Percentiles rank a stretch among this genome's conserved stretches.
These are phyloP conservation scores for Euschistus heros DNA, from an alignment of 1,140 invertebrate species.

Conservation along the genomic window DNA sequence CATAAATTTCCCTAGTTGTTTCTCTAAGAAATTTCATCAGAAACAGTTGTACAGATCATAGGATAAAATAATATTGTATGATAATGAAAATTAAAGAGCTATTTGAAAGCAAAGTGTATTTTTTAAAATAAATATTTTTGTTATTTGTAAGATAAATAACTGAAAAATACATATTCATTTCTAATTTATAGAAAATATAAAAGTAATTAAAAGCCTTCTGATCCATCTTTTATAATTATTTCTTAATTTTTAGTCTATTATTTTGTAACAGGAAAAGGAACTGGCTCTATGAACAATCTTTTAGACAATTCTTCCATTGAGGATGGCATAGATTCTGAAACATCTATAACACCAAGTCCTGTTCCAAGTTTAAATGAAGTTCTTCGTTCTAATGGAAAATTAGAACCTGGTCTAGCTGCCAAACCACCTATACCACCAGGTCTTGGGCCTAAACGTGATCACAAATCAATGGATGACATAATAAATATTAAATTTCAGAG, in stretches of 20 bases:
- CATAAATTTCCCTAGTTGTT: no score
- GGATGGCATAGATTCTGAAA: slow-evolving; percentile 25
- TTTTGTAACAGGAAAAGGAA: not conserved
- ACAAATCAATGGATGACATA: slow-evolving; percentile 30
- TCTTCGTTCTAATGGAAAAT: slow-evolving; percentile 7
- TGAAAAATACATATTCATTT: no score
- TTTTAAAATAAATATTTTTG: no score
- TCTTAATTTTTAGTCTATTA: not conserved
- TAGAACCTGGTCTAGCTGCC: slow-evolving; percentile 28
- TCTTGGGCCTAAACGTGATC: not conserved
- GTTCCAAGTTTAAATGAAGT: slow-evolving; percentile 18
- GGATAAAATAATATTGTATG: no score
- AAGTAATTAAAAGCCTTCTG: not conserved
- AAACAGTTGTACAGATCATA: no score
- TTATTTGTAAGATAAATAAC: no score
- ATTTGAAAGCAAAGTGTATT: no score
- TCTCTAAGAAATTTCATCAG: no score
- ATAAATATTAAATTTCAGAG: slow-evolving; percentile 32
- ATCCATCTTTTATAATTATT: not conserved
- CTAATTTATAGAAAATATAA: not conserved
- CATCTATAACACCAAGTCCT: slow-evolving; percentile 26
- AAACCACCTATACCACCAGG: slow-evolving; percentile 30
- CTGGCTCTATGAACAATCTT: slow-evolving; percentile 23
- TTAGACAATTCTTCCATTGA: slow-evolving; percentile 27
- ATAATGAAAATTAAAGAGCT: no score